Evolutionary conservation across 2,113 vertebrate species (phyloP), one percentile per base, ranked within the genome.

Genomic region (Podarcis cretensis): DNA sequence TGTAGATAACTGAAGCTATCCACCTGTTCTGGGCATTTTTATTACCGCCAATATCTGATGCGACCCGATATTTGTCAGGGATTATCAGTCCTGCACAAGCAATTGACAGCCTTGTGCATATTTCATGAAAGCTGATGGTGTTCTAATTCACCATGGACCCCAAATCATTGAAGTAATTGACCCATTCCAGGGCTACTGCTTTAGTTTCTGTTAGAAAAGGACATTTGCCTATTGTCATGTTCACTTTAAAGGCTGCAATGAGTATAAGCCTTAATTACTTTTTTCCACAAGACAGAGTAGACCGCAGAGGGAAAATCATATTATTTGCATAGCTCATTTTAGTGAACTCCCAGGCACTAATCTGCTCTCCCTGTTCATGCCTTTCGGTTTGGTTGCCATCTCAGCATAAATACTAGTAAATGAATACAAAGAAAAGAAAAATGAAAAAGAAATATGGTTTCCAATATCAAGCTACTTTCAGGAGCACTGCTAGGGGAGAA

Each of bases 151-250:
- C 94, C 87, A 92, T 57, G 81, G 93, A 93, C 81, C 89, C 75
- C 89, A 91, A 59, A 93, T 93, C 92, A 94, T 95, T 96, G 91
- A 92, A 95, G 90, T 95, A 96, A 96, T 90, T 95, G 92, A 93
- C 84, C 88, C 90, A 83, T 84, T 90, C 89, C 16, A 81, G 82
- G 89, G 85, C 80, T 91, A 71, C 83, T 92, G 93, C 74, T 93
- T 87, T 87, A 83, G 48, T 4, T 0, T 89, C 87, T 88, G 76
- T 89, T 91, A 40, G 85, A 89, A 4, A 25, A 84, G 68, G 81
- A 86, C 68, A 40, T 92, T 94, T 96, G 69, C 90, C 87, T 89
- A 3, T 84, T 89, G 82, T 94, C 87, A 82, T 78, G 84, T 80
- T 94, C 74, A 91, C 63, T 91, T 35, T 92, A 92, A 85, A 37